Percentiles rank a stretch among this genome's conserved stretches.
Conservation (phyloP, 2,797 vertebrate genomes). For the Macropus fuliginosus region DNA sequence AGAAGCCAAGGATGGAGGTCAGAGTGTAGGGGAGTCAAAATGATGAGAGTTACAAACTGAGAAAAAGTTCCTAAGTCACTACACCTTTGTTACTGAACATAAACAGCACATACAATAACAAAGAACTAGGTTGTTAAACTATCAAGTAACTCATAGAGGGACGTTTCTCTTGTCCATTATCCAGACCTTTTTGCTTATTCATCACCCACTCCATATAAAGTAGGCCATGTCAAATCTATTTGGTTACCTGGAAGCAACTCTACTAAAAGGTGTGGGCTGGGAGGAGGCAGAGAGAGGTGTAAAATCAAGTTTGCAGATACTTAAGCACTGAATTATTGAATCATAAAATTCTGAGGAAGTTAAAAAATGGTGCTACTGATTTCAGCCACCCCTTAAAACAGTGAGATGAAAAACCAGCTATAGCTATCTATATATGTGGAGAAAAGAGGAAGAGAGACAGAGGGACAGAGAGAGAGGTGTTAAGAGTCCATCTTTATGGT, state of each 20-base stretch:
- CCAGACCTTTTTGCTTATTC: background rate
- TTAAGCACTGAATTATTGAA: background rate
- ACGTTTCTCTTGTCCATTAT: background rate
- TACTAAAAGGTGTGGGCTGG: background rate
- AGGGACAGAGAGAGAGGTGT: background rate
- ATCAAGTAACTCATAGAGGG: background rate
- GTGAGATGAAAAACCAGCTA: background rate
- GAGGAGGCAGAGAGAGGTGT: background rate
- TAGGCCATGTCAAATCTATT: background rate
- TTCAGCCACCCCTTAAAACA: background rate
- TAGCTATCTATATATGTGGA: background rate
- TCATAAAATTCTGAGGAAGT: background rate
- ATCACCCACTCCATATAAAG: background rate
- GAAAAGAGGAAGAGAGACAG: no score
- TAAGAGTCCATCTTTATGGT: background rate
- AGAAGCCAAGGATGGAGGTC: background rate
- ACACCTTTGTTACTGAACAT: background rate
- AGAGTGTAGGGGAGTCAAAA: background rate
- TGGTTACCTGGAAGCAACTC: background rate
- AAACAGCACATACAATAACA: background rate
- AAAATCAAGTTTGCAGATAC: background rate
- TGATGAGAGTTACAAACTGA: background rate
- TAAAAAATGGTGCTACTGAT: background rate
- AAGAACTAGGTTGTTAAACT: background rate
- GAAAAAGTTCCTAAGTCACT: background rate